Conservation (phyloP, 2,113 vertebrate species). For the Oreotragus oreotragus region DNA sequence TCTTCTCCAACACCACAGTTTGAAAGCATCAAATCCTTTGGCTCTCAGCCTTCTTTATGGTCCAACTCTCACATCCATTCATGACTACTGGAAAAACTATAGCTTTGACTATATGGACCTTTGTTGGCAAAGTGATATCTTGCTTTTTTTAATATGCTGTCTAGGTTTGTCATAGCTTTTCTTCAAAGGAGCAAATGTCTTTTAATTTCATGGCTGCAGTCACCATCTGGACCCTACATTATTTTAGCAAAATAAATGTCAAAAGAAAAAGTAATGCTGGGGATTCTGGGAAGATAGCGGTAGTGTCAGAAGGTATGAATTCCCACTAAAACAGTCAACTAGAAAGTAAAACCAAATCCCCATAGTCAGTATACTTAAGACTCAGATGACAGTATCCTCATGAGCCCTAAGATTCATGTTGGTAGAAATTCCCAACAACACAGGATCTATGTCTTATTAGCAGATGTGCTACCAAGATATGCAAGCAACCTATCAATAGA, state of each 20-base stretch:
- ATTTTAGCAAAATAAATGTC: neutral
- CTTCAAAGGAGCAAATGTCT: neutral
- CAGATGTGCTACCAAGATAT: neutral
- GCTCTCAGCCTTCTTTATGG: neutral
- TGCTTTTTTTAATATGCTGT: neutral
- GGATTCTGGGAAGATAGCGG: neutral
- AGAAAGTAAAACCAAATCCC: neutral
- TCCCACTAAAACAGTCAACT: neutral
- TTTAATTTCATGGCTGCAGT: neutral
- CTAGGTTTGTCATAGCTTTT: neutral
- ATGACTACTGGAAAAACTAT: neutral
- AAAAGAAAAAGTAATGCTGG: neutral
- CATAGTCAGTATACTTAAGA: neutral
- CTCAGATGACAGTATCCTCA: neutral
- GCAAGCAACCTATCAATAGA: neutral
- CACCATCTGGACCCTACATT: neutral
- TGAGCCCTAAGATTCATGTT: neutral
- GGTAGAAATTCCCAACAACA: neutral
- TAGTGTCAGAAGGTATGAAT: neutral
- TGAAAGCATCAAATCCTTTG: neutral
- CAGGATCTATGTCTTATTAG: neutral
- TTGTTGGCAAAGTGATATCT: neutral
- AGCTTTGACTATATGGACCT: neutral
- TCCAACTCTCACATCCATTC: neutral
- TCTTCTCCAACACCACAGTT: neutral